These are phyloP conservation scores for Orthochromis malagaraziensis DNA, from an alignment of 2,113 vertebrate genomes.

Conservation along the genomic window DNA sequence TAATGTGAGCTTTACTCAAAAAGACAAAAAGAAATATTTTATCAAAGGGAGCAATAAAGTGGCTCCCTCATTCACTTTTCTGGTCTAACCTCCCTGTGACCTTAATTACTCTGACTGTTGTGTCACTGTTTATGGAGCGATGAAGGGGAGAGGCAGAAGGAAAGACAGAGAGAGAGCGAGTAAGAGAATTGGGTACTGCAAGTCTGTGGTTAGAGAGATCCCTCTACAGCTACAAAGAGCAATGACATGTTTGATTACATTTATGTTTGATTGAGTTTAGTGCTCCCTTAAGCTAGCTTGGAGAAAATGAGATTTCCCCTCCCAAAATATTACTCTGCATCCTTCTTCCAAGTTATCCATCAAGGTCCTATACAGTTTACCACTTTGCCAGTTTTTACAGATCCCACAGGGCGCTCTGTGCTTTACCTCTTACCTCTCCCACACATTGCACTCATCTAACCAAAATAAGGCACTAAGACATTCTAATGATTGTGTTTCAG, in stretches of 20 bases:
- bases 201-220: conserved; percentile 25
- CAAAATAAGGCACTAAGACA: neutral
- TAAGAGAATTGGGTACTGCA: neutral
- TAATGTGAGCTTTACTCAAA: neutral
- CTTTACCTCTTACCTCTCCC: neutral
- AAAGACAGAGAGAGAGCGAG: neutral
- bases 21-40: neutral
- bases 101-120: neutral
- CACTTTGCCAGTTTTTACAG: conserved; percentile 48
- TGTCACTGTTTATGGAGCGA: conserved; percentile 36
- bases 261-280: conserved; percentile 64
- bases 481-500: neutral
- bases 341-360: conserved; percentile 42
- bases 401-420: conserved; percentile 8
- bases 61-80: neutral
- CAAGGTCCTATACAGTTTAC: conserved; percentile 47
- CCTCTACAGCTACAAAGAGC: conserved; percentile 50
- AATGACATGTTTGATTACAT: conserved; percentile 68
- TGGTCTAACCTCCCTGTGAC: conserved; percentile 17
- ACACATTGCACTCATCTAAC: neutral
- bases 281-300: conserved; percentile 57
- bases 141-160: neutral
- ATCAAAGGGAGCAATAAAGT: conserved; percentile 3
- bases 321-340: conserved; percentile 54
- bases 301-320: conserved; percentile 67